These are phyloP conservation scores for Stigmatopora argus DNA, from an alignment of 2,113 vertebrate species.

Conservation along the genomic window DNA sequence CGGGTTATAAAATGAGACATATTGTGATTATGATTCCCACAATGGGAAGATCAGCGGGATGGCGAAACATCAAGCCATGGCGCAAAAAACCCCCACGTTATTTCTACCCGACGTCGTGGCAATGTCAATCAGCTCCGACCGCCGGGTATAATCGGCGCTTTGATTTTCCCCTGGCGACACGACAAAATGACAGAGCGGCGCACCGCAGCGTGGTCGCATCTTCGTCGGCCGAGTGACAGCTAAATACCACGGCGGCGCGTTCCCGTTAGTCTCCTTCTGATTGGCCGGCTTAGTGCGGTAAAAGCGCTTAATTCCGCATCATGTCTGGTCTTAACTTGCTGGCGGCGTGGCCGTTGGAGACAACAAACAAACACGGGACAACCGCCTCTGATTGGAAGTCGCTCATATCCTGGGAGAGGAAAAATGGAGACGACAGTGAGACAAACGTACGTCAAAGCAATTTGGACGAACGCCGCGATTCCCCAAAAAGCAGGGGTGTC, in stretches of 20 bases:
- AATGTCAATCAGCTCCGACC: conserved; percentile 57
- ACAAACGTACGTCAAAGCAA: neutral
- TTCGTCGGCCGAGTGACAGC: conserved; percentile 53
- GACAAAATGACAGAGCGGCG: conserved; percentile 52
- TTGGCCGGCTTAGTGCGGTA: conserved; percentile 51
- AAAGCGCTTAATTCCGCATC: conserved; percentile 56
- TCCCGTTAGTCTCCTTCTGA: conserved; percentile 56
- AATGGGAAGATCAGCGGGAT: conserved; percentile 28
- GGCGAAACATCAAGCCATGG: conserved; percentile 16
- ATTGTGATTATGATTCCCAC: conserved; percentile 32
- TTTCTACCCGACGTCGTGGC: conserved; percentile 37
- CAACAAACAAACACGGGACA: conserved; percentile 59
- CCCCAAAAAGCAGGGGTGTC: no score
- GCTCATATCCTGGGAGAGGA: conserved; percentile 12
- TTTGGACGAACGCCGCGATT: neutral
- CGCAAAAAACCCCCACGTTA: conserved; percentile 20
- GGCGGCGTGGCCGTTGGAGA: conserved; percentile 32
- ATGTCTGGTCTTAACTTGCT: conserved; percentile 41
- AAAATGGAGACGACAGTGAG: neutral
- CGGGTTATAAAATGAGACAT: conserved; percentile 7
- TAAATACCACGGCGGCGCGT: conserved; percentile 53
- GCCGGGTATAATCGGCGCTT: conserved; percentile 55
- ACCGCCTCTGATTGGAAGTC: conserved; percentile 18
- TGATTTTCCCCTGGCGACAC: conserved; percentile 54
- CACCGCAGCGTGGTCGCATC: conserved; percentile 49